phyloP scores from a whole-genome alignment of 2,113 vertebrate genomes.

The Egretta garzetta region DNA sequence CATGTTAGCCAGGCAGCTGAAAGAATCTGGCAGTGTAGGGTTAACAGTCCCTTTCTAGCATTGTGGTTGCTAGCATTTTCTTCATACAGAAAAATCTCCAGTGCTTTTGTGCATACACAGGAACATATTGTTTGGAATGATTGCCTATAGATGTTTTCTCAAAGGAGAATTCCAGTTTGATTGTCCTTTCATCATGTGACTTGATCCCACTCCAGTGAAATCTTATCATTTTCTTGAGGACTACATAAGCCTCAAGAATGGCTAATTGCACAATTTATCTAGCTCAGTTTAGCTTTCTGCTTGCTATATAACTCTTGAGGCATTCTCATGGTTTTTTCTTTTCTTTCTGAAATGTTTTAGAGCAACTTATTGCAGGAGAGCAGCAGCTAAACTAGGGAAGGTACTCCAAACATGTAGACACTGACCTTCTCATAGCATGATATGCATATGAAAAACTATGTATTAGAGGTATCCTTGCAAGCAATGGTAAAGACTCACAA shows the following conservation, averaged over 20 bases:
- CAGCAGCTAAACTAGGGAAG: not conserved
- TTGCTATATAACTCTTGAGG: not conserved
- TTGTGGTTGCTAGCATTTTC: not conserved
- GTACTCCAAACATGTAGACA: not conserved
- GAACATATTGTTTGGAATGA: rapidly evolving
- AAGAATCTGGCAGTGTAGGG: not conserved
- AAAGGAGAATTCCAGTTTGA: not conserved
- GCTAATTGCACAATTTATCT: not conserved
- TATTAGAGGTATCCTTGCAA: not conserved
- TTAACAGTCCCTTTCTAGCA: not conserved
- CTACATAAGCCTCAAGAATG: not conserved
- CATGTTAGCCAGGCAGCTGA: not conserved
- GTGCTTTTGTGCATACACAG: not conserved
- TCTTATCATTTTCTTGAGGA: not conserved
- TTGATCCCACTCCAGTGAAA: not conserved
- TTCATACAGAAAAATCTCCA: not conserved
- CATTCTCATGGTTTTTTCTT: not conserved
- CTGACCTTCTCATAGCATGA: not conserved
- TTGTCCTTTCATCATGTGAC: not conserved
- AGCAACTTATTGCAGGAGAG: not conserved
- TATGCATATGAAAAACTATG: not conserved
- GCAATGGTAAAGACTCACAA: not conserved
- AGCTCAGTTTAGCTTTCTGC: not conserved
- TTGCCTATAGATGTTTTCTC: not conserved
- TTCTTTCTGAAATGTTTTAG: not conserved